Evolutionary conservation across 1,140 invertebrate species (phyloP).

Genomic region (Drosophila tsacasi): DNA sequence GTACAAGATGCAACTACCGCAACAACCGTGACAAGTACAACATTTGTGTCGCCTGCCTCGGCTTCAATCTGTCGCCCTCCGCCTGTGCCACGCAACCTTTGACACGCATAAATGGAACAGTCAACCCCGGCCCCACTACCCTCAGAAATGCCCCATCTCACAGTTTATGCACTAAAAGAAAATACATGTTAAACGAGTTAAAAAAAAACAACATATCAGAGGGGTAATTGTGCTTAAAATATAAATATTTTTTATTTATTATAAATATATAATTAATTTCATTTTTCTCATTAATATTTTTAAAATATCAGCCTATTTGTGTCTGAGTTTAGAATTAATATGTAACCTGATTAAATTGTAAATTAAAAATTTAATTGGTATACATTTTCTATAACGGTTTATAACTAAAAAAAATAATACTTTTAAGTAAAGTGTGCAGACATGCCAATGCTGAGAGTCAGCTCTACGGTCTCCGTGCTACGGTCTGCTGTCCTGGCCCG

Average conservation of each 20-base stretch:
- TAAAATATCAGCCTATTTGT: too few relatives aligned
- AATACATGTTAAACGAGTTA: neutral
- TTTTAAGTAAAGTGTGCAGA: constrained; percentile 16
- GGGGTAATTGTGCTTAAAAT: too few relatives aligned
- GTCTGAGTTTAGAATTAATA: too few relatives aligned
- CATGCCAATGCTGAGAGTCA: constrained; percentile 55
- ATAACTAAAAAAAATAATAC: neutral
- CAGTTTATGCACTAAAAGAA: neutral
- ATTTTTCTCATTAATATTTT: too few relatives aligned
- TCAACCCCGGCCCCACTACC: constrained; percentile 31
- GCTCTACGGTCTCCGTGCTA: constrained; percentile 43
- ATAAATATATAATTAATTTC: too few relatives aligned
- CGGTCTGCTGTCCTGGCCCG: constrained; percentile 41
- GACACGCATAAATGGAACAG: constrained; percentile 82
- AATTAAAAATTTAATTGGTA: neutral
- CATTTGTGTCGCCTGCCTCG: constrained; percentile 76
- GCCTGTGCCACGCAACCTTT: constrained; percentile 71
- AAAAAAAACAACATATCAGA: neutral
- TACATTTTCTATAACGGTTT: neutral
- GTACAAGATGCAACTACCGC: constrained; percentile 79
- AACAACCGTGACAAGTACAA: constrained; percentile 82
- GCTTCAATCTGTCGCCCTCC: constrained; percentile 76
- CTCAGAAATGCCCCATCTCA: constrained; percentile 3
- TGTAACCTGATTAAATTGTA: neutral
- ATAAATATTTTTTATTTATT: too few relatives aligned